Evolutionary conservation across 2,797 vertebrate species (phyloP).

Genomic region (Rhinophrynus dorsalis): DNA sequence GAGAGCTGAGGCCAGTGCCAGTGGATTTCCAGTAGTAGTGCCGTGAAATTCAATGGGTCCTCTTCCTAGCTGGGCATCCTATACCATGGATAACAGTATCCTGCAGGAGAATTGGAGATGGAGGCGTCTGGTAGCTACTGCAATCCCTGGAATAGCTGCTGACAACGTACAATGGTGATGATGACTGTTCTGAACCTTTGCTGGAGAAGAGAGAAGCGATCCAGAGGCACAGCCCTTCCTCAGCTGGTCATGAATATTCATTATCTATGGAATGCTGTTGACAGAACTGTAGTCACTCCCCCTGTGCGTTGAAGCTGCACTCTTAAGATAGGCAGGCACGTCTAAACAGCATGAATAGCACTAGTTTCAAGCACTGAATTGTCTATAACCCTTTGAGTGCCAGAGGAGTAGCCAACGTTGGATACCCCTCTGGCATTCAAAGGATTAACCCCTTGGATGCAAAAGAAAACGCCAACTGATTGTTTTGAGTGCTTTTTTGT

Average conservation of each 20-base stretch:
- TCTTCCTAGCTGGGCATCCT: slow-evolving; percentile 28
- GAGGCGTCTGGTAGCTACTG: neutral
- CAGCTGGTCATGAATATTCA: slow-evolving; percentile 48
- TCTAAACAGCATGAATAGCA: slow-evolving; percentile 27
- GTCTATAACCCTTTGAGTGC: no score
- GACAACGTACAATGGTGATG: slow-evolving; percentile 19
- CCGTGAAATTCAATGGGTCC: neutral
- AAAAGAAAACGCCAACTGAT: no score
- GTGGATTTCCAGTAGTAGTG: slow-evolving; percentile 10
- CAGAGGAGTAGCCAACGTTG: no score
- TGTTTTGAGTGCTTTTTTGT: no score
- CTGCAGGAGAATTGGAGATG: neutral
- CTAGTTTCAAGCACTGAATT: slow-evolving; percentile 22
- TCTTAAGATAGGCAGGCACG: neutral
- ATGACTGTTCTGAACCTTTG: neutral
- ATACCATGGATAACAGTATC: neutral
- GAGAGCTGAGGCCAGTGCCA: slow-evolving; percentile 3
- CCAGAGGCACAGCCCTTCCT: slow-evolving; percentile 36
- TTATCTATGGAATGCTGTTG: slow-evolving; percentile 22
- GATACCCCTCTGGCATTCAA: no score
- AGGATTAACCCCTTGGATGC: no score
- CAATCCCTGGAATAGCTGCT: slow-evolving; percentile 7
- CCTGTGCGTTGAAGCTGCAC: neutral
- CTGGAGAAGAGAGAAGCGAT: neutral
- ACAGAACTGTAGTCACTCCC: slow-evolving; percentile 40